A percentile compares a stretch with the other conserved stretches of the same genome.
Conservation (phyloP, 2,113 vertebrate genomes). For the Prunella himalayana region DNA sequence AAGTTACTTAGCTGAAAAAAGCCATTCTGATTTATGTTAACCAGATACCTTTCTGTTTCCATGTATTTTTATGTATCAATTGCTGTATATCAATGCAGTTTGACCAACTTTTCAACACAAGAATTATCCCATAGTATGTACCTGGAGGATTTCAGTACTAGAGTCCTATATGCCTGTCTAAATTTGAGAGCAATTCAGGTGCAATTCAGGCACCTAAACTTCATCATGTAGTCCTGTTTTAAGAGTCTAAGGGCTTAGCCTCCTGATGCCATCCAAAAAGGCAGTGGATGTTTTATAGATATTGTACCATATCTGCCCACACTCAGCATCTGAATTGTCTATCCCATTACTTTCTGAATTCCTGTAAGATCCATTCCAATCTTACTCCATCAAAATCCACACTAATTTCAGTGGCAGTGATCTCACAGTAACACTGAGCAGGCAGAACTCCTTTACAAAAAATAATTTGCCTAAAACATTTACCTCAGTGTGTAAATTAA, state of each 20-base stretch:
- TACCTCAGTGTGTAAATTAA: not conserved
- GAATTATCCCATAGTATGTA: not conserved
- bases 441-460: not conserved
- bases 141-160: not conserved
- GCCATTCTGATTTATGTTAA: not conserved
- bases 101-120: not conserved
- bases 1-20: not conserved
- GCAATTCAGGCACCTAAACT: not conserved
- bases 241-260: not conserved
- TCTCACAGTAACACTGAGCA: not conserved
- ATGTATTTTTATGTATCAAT: not conserved
- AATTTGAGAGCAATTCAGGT: not conserved
- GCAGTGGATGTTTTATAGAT: not conserved
- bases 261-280: not conserved
- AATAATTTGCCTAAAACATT: not conserved
- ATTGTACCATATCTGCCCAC: not conserved
- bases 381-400: not conserved
- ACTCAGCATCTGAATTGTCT: not conserved
- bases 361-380: not conserved
- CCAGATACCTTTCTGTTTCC: not conserved
- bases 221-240: accelerated
- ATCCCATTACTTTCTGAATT: not conserved
- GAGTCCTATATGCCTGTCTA: not conserved
- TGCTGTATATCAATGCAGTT: not conserved
- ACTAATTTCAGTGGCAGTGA: not conserved